phyloP scores from a whole-genome alignment of 2,888 invertebrate species.

The Steinernema hermaphroditum region DNA sequence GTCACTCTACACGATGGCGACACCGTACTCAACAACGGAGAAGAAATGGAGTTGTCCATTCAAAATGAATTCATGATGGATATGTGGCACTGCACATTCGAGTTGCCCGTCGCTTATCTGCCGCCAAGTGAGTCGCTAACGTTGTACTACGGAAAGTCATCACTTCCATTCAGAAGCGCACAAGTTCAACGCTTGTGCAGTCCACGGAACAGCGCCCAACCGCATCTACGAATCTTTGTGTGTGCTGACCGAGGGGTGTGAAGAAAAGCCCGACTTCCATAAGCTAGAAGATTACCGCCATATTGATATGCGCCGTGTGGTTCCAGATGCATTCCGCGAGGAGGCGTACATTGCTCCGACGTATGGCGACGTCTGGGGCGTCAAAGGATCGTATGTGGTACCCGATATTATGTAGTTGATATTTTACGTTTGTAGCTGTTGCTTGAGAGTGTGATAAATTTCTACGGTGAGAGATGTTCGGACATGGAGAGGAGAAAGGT shows the following conservation, averaged over 20 bases:
- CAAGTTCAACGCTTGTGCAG: slow-evolving; percentile 71
- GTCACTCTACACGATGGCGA: slow-evolving; percentile 68
- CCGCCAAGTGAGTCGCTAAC: slow-evolving; percentile 63
- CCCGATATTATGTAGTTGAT: no score
- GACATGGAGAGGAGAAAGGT: no score
- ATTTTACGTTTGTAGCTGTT: no score
- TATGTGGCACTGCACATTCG: slow-evolving; percentile 68
- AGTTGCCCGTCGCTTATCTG: slow-evolving; percentile 69
- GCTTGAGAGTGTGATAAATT: no score
- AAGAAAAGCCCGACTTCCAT: slow-evolving; percentile 70
- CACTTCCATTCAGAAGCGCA: slow-evolving; percentile 61
- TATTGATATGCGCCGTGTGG: slow-evolving; percentile 52
- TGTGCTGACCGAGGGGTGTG: slow-evolving; percentile 68
- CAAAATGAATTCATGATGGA: slow-evolving; percentile 58
- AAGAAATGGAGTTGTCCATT: slow-evolving; percentile 61
- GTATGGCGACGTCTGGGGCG: slow-evolving; percentile 64
- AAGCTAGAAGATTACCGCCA: slow-evolving; percentile 68
- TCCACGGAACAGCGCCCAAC: slow-evolving; percentile 69
- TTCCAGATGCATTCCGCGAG: slow-evolving; percentile 63
- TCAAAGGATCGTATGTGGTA: no score
- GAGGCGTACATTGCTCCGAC: slow-evolving; percentile 60
- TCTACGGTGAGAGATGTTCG: no score
- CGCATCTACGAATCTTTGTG: slow-evolving; percentile 69
- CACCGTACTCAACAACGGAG: slow-evolving; percentile 67
- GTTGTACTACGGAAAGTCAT: slow-evolving; percentile 32